Evolutionary conservation across 2,113 vertebrate species (phyloP).

Genomic region (Corythoichthys haematopterus): DNA sequence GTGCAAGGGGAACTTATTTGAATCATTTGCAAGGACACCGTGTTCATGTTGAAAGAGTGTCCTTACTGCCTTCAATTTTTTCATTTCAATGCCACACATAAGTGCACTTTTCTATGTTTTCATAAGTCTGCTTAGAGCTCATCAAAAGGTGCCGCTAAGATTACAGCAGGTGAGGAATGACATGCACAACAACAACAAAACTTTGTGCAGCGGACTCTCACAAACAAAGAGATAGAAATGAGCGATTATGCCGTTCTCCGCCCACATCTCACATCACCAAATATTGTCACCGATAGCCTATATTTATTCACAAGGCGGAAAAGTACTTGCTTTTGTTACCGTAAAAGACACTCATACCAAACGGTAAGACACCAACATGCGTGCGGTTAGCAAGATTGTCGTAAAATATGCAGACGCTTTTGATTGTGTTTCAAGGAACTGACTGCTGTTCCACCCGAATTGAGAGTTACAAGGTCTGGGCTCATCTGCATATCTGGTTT

Average conservation of each 20-base stretch:
- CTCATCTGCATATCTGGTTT: conserved; percentile 61
- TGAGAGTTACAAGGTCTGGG: conserved; percentile 6
- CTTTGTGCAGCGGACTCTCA: background rate
- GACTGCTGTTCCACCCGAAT: conserved; percentile 27
- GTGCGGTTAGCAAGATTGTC: background rate
- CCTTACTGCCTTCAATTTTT: conserved; percentile 10
- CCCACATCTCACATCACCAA: conserved; percentile 4
- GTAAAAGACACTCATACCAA: background rate
- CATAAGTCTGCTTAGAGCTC: conserved; percentile 7
- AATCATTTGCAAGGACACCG: background rate
- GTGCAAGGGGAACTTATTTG: too few relatives aligned
- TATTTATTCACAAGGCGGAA: background rate
- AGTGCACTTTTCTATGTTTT: conserved; percentile 9
- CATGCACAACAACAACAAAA: background rate
- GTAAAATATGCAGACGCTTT: conserved; percentile 15
- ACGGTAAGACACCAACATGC: background rate
- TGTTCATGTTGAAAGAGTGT: background rate
- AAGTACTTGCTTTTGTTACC: background rate
- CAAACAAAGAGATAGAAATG: conserved; percentile 15
- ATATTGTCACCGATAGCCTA: conserved; percentile 2
- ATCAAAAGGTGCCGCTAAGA: background rate
- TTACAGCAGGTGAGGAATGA: conserved; percentile 19
- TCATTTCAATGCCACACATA: conserved; percentile 12
- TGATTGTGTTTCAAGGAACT: conserved; percentile 3
- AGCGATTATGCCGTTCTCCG: conserved; percentile 14